Base-by-base conservation (phyloP, 2,797 vertebrate genomes). In the Falco novaeseelandiae region DNA sequence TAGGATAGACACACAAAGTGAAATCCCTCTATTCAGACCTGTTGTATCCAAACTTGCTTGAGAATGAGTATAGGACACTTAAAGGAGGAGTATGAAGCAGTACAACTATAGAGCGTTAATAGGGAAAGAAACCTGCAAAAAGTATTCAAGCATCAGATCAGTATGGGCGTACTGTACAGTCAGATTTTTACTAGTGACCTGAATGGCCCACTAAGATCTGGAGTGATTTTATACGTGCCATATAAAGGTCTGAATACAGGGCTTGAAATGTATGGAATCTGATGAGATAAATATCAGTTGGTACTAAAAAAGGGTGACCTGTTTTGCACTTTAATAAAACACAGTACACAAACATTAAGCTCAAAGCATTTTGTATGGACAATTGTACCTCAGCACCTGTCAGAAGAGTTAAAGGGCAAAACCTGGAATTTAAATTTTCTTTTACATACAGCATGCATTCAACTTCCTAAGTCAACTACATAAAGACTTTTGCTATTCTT, bases 1-100 rank as follows among this genome's bases (percentile, higher is more conserved):
- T 98, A 96, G 85, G 90, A 76, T 95, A 97, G 97, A 98, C 96
- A 98, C 49, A 97, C 66, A 97, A 59, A 85, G 96, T 96, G 91
- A 95, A 96, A 94, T 96, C 93, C 97, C 97, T 98, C 92, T 98
- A 98, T 98, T 98, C 98, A 98, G 98, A 98, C 95, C 98, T 69
- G 40, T 32, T 48, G 42, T 27, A 61, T 42, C 11, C n/a, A 59
- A 63, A 55, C 29, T 65, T 44, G 29, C n/a, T 81, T 51, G 22
- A 89, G 46, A 94, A 88, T 36, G 49, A 58, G 14, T 25, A 34
- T 2, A 87, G 29, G 67, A 21, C 54, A 49, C 38, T 87, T 66
- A 70, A 51, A 90, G 67, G 22, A 76, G 55, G 14, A 59, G 7
- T 48, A 62, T 57, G 59, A 88, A 83, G 8, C 30, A 62, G 34